Evolutionary conservation across 2,888 invertebrate genomes (phyloP), one percentile per base, ranked within the genome.

Genomic region (Petrolisthes manimaculis): DNA sequence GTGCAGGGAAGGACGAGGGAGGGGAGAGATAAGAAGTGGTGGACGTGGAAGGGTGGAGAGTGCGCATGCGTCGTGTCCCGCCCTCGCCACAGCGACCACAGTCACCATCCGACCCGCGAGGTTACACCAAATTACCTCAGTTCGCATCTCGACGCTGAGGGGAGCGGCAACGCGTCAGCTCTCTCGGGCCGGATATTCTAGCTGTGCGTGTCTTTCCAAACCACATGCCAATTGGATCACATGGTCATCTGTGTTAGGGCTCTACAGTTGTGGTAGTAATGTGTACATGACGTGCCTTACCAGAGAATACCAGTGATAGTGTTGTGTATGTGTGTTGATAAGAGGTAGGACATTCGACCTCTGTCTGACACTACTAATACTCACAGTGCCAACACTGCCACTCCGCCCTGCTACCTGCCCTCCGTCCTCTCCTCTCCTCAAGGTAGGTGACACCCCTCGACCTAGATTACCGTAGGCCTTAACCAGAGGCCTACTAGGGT

Each of bases 51-150:
- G 54, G 86, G 67, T 55, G 80, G 55, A 84, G 55, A 84, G 56
- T 67, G 88, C 88, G 88, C 88, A 88, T 88, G 88, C 88, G 88
- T 79, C 74, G 75, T 84, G 84, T 88, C 84, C 87, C 87, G 83
- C 87, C 83, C 87, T 83, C 87, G 67, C 83, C 67, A 67, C 80
- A 51, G 54, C 69, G 54, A 51, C 81, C 86, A 82, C 74, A 55
- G 51, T 67, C 86, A 61, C 77, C 82, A 69, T 51, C 24, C 79
- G 71, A 80, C 83, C 79, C 84, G 84, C 88, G 84, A 83, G 84
- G 84, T 84, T 84, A 84, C 88, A 88, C 67, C 87, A 78, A 87
- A 87, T 84, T 88, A 84, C 88, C 88, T 88, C 88, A 88, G 88
- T 88, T 84, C 88, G 88, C 79, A 88, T 88, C 84, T 80, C 79